These are phyloP conservation scores for Bombus superbus DNA, from an alignment of 1,140 invertebrate genomes.

Conservation along the genomic window DNA sequence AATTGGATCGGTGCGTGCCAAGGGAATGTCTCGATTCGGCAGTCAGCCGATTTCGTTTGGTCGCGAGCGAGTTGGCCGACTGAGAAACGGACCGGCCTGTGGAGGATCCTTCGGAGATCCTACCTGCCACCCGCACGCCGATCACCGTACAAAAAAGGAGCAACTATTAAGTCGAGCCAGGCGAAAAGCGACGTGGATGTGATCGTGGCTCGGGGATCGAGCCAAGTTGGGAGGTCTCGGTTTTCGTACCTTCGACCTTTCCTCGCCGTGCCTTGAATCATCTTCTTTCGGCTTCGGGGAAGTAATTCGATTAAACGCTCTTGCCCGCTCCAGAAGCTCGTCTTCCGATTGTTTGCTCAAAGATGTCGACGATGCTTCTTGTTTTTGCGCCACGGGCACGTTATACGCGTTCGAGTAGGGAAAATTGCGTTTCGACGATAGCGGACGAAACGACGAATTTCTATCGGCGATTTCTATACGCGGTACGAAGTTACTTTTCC, in stretches of 20 bases:
- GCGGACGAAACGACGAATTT: too few species aligned
- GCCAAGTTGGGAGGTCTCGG: conserved; percentile 54
- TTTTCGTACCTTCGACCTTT: conserved; percentile 3
- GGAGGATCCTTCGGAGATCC: conserved; percentile 1
- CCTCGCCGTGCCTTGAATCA: conserved; percentile 15
- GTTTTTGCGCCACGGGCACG: not conserved
- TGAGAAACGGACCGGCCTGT: not conserved
- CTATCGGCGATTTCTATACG: too few species aligned
- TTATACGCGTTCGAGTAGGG: too few species aligned
- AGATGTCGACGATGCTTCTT: not conserved
- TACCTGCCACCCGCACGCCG: conserved; percentile 48
- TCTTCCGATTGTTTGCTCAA: conserved; percentile 8
- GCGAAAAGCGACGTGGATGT: conserved; percentile 36
- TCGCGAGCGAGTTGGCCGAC: not conserved
- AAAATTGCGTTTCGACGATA: too few species aligned
- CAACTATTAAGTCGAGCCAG: conserved; percentile 55
- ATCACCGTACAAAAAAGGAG: conserved; percentile 47
- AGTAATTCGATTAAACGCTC: conserved; percentile 46
- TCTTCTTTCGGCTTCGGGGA: conserved; percentile 39
- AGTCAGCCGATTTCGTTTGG: conserved; percentile 10
- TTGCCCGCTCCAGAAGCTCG: not conserved
- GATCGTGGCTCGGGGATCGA: conserved; percentile 45
- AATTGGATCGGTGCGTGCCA: conserved; percentile 13
- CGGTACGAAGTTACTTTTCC: too few species aligned
- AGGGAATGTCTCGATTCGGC: not conserved